Conservation (phyloP, 2,113 vertebrate genomes). For the Anser cygnoides region DNA sequence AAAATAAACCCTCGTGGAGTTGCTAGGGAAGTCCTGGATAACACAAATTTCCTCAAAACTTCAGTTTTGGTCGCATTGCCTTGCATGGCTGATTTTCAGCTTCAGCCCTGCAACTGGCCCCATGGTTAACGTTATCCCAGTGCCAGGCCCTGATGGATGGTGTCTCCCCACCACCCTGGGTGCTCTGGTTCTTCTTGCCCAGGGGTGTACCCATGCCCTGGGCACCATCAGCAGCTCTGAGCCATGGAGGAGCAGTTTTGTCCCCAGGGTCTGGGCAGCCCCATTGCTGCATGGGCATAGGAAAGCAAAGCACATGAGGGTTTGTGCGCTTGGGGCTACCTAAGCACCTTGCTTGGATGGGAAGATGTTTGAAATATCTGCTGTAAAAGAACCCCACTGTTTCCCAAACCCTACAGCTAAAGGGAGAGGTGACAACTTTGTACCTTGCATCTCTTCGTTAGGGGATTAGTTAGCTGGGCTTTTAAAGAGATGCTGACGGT, state of each 20-base stretch:
- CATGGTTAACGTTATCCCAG: background rate
- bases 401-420: background rate
- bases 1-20: background rate
- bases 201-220: background rate
- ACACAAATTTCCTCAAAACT: background rate
- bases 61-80: background rate
- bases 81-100: background rate
- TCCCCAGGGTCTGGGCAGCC: background rate
- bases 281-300: fast-evolving
- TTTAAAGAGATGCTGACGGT: background rate
- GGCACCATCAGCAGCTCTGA: background rate
- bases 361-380: background rate
- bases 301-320: background rate
- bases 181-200: background rate
- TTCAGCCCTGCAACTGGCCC: background rate
- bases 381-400: background rate
- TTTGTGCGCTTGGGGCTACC: background rate
- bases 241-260: background rate
- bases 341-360: background rate
- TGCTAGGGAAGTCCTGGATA: background rate
- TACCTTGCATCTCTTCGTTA: background rate
- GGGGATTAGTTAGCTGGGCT: background rate
- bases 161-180: background rate
- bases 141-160: background rate
- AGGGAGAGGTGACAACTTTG: background rate